A percentile compares a stretch with the other conserved stretches of the same genome.
Evolutionary conservation across 2,888 invertebrate genomes (phyloP).

Genomic region (Fragum sueziense): DNA sequence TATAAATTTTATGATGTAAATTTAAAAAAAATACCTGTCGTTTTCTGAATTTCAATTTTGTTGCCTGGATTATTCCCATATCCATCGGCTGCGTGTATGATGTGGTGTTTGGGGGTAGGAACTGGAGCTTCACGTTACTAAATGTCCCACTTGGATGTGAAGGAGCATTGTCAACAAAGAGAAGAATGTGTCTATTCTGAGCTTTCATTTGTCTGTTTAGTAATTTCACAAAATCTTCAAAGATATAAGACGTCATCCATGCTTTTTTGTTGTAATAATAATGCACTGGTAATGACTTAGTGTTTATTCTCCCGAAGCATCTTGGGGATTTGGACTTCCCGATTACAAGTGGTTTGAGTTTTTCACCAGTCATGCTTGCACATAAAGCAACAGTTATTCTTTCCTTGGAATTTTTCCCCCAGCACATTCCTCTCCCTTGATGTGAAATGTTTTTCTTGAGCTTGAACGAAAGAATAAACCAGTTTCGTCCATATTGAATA

Average conservation of each 20-base stretch:
- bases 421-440: conserved; percentile 46
- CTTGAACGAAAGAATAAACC: conserved; percentile 49
- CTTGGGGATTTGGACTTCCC: conserved; percentile 48
- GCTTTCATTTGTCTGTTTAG: conserved; percentile 26
- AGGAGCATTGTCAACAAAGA: conserved; percentile 34
- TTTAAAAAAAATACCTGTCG: too few relatives aligned
- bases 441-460: conserved; percentile 31
- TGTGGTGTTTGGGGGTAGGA: conserved; percentile 31
- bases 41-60: conserved; percentile 22
- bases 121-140: conserved; percentile 15
- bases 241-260: conserved; percentile 40
- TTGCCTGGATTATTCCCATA: conserved; percentile 32
- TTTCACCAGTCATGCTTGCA: conserved; percentile 48
- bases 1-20: too few relatives aligned
- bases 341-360: conserved; percentile 45
- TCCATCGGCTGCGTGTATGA: conserved; percentile 27
- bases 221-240: conserved; percentile 27
- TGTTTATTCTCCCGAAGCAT: conserved; percentile 35
- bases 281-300: conserved; percentile 16
- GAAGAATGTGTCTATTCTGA: conserved; percentile 19
- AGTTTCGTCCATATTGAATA: conserved; percentile 60
- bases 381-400: conserved; percentile 44
- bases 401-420: conserved; percentile 57
- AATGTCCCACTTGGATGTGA: conserved; percentile 15
- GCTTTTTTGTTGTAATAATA: conserved; percentile 43